These are phyloP conservation scores for Pristionchus maxplancki DNA, from an alignment of 2,888 invertebrate genomes.

Conservation along the genomic window DNA sequence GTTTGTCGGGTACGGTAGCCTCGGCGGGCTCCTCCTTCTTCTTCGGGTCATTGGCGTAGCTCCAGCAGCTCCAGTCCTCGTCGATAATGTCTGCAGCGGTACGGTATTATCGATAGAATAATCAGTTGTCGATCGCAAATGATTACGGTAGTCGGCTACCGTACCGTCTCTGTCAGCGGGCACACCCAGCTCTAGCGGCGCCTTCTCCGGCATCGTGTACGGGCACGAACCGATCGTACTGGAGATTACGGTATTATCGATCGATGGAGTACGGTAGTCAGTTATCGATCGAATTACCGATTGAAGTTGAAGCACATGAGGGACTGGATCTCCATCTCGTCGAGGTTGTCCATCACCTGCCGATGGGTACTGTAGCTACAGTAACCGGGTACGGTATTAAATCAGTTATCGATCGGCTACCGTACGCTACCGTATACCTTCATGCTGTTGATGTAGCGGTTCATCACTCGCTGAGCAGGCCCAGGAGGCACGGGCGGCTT, in stretches of 20 bases:
- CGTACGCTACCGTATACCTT: slow-evolving; percentile 24
- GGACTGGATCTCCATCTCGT: slow-evolving; percentile 37
- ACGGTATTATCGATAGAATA: background rate
- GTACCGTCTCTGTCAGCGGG: background rate
- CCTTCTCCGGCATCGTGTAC: slow-evolving; percentile 37
- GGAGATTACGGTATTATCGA: background rate
- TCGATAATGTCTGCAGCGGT: slow-evolving; percentile 17
- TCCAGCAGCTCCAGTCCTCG: slow-evolving; percentile 27
- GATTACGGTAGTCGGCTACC: background rate
- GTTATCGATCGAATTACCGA: background rate
- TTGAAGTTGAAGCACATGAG: slow-evolving; percentile 46
- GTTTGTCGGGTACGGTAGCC: slow-evolving; percentile 5
- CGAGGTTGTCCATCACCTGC: slow-evolving; percentile 39
- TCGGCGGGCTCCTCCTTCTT: no score
- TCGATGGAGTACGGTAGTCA: background rate
- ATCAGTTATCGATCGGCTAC: background rate
- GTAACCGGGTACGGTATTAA: background rate
- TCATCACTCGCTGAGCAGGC: slow-evolving; percentile 39
- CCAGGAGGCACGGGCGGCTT: background rate
- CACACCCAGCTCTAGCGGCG: background rate
- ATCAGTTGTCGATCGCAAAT: background rate
- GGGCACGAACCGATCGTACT: slow-evolving; percentile 31
- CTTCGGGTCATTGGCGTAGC: background rate
- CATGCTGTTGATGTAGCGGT: slow-evolving; percentile 48
- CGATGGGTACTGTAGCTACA: background rate